Conservation (phyloP, 2,113 vertebrate species). For the Machaerirhynchus nigripectus region DNA sequence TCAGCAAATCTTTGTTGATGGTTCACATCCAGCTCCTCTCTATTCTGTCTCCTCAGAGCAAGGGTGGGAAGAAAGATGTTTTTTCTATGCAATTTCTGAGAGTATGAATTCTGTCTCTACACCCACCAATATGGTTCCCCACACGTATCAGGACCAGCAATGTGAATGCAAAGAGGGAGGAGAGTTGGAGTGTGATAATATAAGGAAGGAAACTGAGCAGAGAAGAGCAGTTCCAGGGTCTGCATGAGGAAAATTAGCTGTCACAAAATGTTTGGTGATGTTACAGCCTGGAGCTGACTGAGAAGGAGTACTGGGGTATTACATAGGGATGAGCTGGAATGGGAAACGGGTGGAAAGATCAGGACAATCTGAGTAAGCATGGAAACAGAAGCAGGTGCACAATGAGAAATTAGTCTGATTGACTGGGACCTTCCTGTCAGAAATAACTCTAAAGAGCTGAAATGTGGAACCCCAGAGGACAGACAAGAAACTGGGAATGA, state of each 20-base stretch:
- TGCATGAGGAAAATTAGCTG: background rate
- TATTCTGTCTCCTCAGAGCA: background rate
- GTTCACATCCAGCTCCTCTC: background rate
- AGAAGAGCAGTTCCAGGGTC: background rate
- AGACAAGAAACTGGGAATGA: background rate
- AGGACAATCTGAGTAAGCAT: background rate
- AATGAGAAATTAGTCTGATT: background rate
- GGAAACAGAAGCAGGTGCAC: background rate
- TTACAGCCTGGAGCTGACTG: background rate
- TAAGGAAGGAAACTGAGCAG: background rate
- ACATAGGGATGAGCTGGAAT: background rate
- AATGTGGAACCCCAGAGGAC: background rate
- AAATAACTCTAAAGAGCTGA: background rate
- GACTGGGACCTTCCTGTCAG: background rate
- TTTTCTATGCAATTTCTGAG: background rate
- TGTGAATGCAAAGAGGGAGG: background rate
- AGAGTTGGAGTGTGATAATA: background rate
- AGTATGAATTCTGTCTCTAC: background rate
- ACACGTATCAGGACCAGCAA: fast-evolving
- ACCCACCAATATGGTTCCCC: background rate
- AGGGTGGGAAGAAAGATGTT: background rate
- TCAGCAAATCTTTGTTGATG: background rate
- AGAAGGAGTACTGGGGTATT: background rate
- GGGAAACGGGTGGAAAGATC: background rate
- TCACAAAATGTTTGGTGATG: background rate